Base-by-base conservation (phyloP, 2,797 vertebrate genomes). In the Phrynocephalus forsythii region DNA sequence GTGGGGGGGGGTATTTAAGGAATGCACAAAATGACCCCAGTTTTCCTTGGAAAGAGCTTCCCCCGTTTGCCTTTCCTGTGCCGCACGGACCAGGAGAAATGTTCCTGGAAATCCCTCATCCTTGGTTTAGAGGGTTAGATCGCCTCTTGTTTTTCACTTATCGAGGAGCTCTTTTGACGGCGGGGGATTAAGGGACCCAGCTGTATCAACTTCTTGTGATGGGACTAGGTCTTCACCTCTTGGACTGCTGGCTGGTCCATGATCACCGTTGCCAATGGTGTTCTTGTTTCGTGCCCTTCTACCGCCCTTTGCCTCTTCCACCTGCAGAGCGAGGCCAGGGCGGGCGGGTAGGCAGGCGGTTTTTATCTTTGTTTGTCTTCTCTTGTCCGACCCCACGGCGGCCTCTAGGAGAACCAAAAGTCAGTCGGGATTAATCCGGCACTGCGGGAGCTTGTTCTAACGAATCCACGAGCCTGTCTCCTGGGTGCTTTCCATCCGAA, bases 11-110 rank as follows among this genome's bases (percentile, higher is more conserved):
- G 79, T 48, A 2, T 33, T 33, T 67, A 56, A 38, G 3, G 71
- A 79, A 82, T 87, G 81, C 88, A 92, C 8, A 1, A 82, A 87
- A 6, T 91, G 91, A 91, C 92, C 93, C 93, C 92, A 86, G 66
- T 68, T 90, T 20, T 92, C 90, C 86, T 90, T 2, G 75, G 3
- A 69, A 75, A 52, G 79, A 20, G 52, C 84, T 82, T 33, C 76
- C 80, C 0, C n/a, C 28, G 83, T 79, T 26, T 75, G 67, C 28
- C 0, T 30, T 63, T 83, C 48, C 48, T 28, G 0, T 68, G 13
- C 18, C 73, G 33, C 15, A 5, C 77, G 63, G 56, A 20, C 33
- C n/a, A 6, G n/a, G 44, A 80, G 89, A 71, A 48, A 85, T 5
- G 72, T 79, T 50, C 66, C 76, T 56, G 89, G 8, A 91, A 89